These are phyloP conservation scores for Isichthys henryi DNA, from an alignment of 2,113 vertebrate genomes.

Conservation along the genomic window DNA sequence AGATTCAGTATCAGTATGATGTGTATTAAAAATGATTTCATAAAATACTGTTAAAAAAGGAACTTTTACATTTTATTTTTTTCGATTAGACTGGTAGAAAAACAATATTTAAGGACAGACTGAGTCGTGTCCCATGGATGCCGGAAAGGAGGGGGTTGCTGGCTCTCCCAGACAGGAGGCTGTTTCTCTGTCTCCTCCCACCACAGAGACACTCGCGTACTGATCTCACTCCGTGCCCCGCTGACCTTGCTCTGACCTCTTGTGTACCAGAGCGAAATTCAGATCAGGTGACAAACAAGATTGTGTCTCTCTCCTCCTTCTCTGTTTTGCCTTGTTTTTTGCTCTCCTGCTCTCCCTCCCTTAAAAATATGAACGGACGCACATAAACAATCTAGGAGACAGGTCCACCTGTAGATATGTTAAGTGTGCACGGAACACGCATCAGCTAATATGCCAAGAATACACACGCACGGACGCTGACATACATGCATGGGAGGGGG, in stretches of 20 bases:
- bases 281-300: conserved; percentile 1
- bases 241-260: neutral
- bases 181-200: too few species aligned
- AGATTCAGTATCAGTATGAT: neutral
- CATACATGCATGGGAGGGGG: neutral
- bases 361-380: neutral
- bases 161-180: neutral
- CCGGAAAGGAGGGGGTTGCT: neutral
- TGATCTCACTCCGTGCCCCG: neutral
- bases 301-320: neutral
- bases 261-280: neutral
- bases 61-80: neutral
- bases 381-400: neutral
- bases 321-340: neutral
- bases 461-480: neutral
- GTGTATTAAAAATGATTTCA: neutral
- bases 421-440: neutral
- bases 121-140: neutral
- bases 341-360: neutral
- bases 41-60: neutral
- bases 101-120: neutral
- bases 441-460: neutral
- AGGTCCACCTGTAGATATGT: neutral
- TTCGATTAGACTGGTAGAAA: neutral
- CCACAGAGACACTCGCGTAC: neutral